Conservation (phyloP, 64 coral and sea anemone species). For the Porites lutea region DNA sequence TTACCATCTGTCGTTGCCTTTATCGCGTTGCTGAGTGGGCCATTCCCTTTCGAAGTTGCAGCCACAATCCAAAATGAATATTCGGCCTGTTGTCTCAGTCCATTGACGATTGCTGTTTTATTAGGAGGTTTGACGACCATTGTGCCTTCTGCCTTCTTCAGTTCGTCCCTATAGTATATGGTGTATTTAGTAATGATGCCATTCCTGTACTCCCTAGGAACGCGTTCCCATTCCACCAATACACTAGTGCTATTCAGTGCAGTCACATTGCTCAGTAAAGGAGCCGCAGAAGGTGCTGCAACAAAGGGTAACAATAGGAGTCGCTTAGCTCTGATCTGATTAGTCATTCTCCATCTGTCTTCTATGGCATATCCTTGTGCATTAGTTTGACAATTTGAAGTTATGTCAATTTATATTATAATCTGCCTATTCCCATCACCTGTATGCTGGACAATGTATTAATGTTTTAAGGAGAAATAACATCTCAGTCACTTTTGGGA, state of each 20-base stretch:
- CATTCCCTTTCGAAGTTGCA: conserved; percentile 11
- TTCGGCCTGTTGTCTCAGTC: neutral
- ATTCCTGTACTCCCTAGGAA: neutral
- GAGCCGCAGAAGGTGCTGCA: neutral
- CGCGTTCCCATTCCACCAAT: neutral
- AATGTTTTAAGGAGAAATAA: too few relatives aligned
- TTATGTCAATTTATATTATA: too few relatives aligned
- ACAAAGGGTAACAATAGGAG: neutral
- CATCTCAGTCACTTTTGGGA: too few relatives aligned
- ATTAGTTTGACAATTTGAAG: too few relatives aligned
- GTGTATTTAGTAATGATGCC: conserved; percentile 3
- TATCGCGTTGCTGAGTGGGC: neutral
- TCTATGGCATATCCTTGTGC: too few relatives aligned
- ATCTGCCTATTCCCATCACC: too few relatives aligned
- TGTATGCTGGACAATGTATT: too few relatives aligned
- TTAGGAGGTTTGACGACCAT: neutral
- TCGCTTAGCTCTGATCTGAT: too few relatives aligned
- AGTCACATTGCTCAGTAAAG: neutral
- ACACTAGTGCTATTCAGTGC: neutral
- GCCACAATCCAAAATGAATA: conserved; percentile 5
- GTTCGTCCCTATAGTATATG: neutral
- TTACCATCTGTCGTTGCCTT: neutral
- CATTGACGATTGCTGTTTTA: neutral
- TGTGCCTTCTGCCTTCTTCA: neutral
- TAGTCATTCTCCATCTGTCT: too few relatives aligned